Conservation (phyloP, 2,888 invertebrate species). For the Napeogenes inachia region DNA sequence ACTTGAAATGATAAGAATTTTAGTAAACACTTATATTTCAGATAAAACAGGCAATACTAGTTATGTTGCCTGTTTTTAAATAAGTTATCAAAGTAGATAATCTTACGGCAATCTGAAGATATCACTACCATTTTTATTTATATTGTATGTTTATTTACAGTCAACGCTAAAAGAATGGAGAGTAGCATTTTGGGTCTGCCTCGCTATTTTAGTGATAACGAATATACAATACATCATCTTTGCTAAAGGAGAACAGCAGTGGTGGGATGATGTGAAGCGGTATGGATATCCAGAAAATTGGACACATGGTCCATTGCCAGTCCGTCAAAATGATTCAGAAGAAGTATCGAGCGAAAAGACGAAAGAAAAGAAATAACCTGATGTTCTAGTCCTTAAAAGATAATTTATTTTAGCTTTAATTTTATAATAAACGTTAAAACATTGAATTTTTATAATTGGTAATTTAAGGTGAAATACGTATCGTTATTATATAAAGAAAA, state of each 20-base stretch:
- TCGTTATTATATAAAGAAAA: too few relatives aligned
- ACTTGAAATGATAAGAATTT: too few relatives aligned
- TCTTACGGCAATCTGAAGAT: too few relatives aligned
- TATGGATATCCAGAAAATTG: constrained; percentile 64
- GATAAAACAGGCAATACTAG: too few relatives aligned
- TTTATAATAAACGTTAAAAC: constrained; percentile 21
- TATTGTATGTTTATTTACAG: constrained; percentile 51
- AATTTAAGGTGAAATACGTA: too few relatives aligned
- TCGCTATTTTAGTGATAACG: constrained; percentile 81
- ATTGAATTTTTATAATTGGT: neutral
- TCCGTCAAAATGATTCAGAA: constrained; percentile 48
- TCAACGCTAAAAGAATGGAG: constrained; percentile 84
- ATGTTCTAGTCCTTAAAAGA: constrained; percentile 1
- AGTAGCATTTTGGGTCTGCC: constrained; percentile 87
- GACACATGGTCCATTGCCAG: constrained; percentile 61
- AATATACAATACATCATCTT: constrained; percentile 83
- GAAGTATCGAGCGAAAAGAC: constrained; percentile 35
- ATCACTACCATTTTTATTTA: too few relatives aligned
- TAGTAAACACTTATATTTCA: too few relatives aligned
- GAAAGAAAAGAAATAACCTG: constrained; percentile 37
- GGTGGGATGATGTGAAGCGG: constrained; percentile 83
- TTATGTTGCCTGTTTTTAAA: too few relatives aligned
- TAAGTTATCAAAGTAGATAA: too few relatives aligned
- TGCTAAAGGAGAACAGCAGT: constrained; percentile 85
- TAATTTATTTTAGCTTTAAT: constrained; percentile 21